Base-by-base conservation (phyloP, 2,797 vertebrate genomes). In the Diplodus puntazzo region DNA sequence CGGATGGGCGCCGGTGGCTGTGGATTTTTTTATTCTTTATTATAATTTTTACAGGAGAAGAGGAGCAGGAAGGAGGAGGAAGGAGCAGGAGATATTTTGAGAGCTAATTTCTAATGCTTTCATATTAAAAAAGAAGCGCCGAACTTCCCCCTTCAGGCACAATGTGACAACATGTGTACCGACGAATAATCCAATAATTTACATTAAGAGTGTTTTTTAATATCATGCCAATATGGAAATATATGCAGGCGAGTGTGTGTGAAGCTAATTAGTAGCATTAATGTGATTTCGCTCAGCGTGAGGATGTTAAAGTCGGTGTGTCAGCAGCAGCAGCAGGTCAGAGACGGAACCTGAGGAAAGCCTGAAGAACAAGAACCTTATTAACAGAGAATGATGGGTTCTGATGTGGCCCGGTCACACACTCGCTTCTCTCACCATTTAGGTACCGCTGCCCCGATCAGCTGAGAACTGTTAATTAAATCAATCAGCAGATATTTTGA, bases 151-250 rank as follows among this genome's bases (percentile, higher is more conserved):
- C 25, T 25, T 68, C 30, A 82, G 89, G 90, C 85, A 2, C 21
- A 70, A 68, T 81, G 84, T 88, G 90, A 87, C 82, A 70, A 88
- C 88, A 87, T 79, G 81, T 91, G 85, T 89, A 73, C 81, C 25
- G 3, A 79, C 49, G 72, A 88, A 83, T 91, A 88, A 92, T 89
- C 88, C 88, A 86, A 86, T 88, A 63, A 87, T 85, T 89, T 79
- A 84, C 85, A 85, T 83, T 81, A 76, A 79, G 69, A 77, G 54
- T 42, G 30, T 68, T 81, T 88, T 83, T 86, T 30, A 76, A 87
- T 87, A 75, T 73, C 77, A 73, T 79, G 87, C 87, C 86, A 87
- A 54, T 61, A 69, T 84, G 79, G 73, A 81, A 78, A 89, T 80
- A 69, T 71, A 77, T 79, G 73, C 64, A 52, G 3, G 11, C 9